These are phyloP conservation scores for Notamacropus eugenii DNA, from an alignment of 2,797 vertebrate species.

Conservation along the genomic window DNA sequence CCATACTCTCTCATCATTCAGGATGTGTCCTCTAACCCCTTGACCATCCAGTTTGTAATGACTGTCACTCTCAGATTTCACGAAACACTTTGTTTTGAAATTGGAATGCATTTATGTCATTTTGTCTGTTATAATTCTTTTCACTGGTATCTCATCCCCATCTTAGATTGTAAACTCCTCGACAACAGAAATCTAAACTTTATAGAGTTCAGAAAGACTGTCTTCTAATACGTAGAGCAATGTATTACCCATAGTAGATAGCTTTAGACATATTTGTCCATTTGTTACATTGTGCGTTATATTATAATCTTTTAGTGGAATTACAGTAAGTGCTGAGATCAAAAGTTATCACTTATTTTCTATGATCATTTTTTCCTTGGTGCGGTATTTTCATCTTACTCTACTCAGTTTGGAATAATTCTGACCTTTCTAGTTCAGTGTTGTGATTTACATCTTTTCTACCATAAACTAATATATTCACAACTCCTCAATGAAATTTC, in stretches of 20 bases:
- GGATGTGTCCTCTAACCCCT: no score
- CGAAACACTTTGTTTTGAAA: not conserved
- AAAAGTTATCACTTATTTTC: not conserved
- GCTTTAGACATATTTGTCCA: rapidly evolving
- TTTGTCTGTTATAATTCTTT: not conserved
- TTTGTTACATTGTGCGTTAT: rapidly evolving
- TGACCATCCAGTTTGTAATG: no score
- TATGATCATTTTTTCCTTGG: not conserved
- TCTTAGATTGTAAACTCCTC: not conserved
- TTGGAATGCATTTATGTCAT: not conserved
- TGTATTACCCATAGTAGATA: no score
- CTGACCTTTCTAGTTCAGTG: not conserved
- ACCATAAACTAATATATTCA: no score
- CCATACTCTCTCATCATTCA: no score
- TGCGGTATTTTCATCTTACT: not conserved
- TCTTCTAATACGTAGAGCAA: no score
- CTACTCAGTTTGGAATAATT: not conserved
- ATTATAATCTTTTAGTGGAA: not conserved
- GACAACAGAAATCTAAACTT: not conserved
- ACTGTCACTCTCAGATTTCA: no score
- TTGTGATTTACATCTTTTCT: no score
- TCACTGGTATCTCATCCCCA: not conserved
- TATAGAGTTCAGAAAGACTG: not conserved
- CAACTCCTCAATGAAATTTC: not conserved
- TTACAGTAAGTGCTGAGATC: not conserved